Base-by-base conservation (phyloP, 2,113 vertebrate genomes). In the Illadopsis cleaveri region DNA sequence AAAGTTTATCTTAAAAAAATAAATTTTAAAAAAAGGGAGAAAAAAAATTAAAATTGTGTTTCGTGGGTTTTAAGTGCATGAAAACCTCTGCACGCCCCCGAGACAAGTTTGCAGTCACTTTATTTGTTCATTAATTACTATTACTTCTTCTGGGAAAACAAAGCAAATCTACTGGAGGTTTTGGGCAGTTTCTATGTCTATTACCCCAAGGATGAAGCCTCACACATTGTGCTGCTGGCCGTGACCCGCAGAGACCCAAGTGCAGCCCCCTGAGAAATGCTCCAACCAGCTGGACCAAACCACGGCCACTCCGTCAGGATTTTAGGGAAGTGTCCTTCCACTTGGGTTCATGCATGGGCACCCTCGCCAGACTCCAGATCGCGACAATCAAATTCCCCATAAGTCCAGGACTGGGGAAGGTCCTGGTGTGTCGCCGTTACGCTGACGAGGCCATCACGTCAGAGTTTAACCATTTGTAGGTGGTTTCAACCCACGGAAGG, bases 391-490 rank as follows among this genome's bases (percentile, higher is more conserved):
- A 42, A 71, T 53, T 85, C 69, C 60, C 53, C 66, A 2, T 23
- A 86, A 73, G 48, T 33, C 51, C 80, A 75, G 85, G 76, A 90
- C 75, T 20, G 14, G 15, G 22, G 50, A 93, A 66, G 71, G 38
- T 60, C 61, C 65, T 22, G 21, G 48, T 28, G 85, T 76, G 68
- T 73, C 35, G 40, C 72, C 37, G 40, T 64, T 87, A 57, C 6
- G 79, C 93, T 90, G 95, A 94, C 91, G 90, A 73, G 78, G 51
- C 28, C 25, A 40, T 83, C 95, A 94, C 44, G 71, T 94, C 96
- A 94, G 92, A 96, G 95, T 73, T 94, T 94, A 96, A 95, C 94
- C 82, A 68, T 89, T 88, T 93, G 76, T 65, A 88, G 92, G 91
- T 93, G 35, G 50, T 80, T 95, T 84, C 15, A 72, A 64, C 53